phyloP scores from a whole-genome alignment of 2,113 vertebrate species.

The Zapornia atra region DNA sequence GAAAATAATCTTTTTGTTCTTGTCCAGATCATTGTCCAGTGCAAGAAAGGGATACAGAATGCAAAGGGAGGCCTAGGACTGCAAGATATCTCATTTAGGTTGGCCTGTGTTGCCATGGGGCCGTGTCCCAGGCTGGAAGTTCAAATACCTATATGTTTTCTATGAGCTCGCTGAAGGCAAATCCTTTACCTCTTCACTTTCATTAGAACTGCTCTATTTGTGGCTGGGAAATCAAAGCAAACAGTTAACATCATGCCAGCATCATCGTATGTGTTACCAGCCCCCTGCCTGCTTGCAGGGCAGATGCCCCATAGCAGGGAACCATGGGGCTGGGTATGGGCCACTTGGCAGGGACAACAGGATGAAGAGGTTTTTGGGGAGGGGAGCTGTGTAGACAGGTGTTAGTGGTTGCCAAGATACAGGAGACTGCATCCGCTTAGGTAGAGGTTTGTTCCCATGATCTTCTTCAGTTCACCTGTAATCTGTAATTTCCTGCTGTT shows the following conservation, averaged over 20 bases:
- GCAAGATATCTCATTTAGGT: background rate
- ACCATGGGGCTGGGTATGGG: background rate
- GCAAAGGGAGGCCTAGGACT: background rate
- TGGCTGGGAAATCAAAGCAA: background rate
- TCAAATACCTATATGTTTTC: background rate
- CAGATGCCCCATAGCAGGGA: background rate
- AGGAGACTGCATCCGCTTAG: background rate
- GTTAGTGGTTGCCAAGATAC: background rate
- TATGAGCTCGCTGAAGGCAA: background rate
- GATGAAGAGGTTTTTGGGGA: background rate
- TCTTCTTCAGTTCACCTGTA: background rate
- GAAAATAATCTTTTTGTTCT: background rate
- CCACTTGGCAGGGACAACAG: rapidly evolving
- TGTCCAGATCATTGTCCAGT: background rate
- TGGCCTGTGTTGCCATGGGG: background rate
- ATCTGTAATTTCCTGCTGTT: background rate
- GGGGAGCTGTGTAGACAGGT: background rate
- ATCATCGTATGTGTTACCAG: background rate
- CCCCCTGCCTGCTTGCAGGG: background rate
- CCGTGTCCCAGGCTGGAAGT: background rate
- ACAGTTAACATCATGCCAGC: background rate
- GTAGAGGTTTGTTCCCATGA: background rate
- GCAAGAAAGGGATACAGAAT: background rate
- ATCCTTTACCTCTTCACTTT: background rate
- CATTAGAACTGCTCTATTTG: background rate